Percentiles rank a stretch among this genome's conserved stretches.
Conservation (phyloP, 1,140 invertebrate species). For the Eciton burchellii region DNA sequence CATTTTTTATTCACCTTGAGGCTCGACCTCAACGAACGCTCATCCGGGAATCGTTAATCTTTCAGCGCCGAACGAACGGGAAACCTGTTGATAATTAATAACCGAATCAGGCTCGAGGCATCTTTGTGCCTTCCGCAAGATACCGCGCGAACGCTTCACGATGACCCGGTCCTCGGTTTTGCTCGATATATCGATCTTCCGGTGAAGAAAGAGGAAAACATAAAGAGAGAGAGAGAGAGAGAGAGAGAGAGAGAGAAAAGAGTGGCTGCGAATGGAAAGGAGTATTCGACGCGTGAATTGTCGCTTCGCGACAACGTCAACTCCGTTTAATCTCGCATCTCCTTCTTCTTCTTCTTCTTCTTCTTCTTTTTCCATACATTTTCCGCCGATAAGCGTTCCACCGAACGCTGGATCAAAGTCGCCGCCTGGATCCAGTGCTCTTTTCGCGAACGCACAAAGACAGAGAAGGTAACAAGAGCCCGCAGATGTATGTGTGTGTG, state of each 20-base stretch:
- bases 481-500: no score
- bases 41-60: not conserved
- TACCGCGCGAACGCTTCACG: slow-evolving; percentile 23
- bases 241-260: not conserved
- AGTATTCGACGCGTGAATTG: no score
- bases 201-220: slow-evolving; percentile 60
- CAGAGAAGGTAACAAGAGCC: no score
- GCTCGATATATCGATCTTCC: slow-evolving; percentile 82
- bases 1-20: slow-evolving; percentile 35
- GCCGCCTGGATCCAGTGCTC: no score
- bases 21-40: slow-evolving; percentile 3
- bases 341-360: no score
- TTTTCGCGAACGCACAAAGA: no score
- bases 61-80: slow-evolving; percentile 10
- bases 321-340: no score
- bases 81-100: not conserved
- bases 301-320: no score
- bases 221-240: slow-evolving; percentile 17
- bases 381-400: no score
- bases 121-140: slow-evolving; percentile 6
- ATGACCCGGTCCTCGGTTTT: slow-evolving; percentile 68
- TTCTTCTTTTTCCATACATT: no score
- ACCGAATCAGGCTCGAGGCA: not conserved
- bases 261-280: not conserved
- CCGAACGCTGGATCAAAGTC: no score